Conservation (phyloP, 2,888 invertebrate species). For the Megamerina dolium region DNA sequence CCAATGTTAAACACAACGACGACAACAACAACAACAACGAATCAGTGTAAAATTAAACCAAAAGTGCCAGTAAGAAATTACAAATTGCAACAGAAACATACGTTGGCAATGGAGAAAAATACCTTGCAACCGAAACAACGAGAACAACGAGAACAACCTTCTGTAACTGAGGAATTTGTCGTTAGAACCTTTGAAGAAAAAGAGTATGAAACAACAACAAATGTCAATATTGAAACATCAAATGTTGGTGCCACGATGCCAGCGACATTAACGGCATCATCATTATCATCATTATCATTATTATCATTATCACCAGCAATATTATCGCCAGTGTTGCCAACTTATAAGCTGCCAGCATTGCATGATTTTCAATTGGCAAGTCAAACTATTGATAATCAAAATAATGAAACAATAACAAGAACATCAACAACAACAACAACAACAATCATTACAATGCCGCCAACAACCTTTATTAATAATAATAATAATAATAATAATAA, state of each 20-base stretch:
- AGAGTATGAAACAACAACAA: conserved; percentile 1
- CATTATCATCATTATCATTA: neutral
- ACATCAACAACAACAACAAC: conserved; percentile 9
- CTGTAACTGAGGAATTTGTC: too few species aligned
- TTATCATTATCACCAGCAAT: neutral
- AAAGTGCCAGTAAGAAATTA: conserved; percentile 13
- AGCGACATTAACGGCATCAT: neutral
- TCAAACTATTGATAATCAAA: neutral
- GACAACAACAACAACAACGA: neutral
- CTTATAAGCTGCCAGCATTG: conserved; percentile 1
- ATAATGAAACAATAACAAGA: conserved; percentile 1
- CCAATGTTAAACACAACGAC: conserved; percentile 1
- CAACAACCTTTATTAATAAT: too few species aligned
- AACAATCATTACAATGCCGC: neutral
- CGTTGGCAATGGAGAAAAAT: too few species aligned
- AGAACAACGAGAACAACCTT: too few species aligned
- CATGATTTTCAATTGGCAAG: conserved; percentile 10
- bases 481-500: too few species aligned
- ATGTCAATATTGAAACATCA: neutral
- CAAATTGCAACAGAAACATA: conserved; percentile 7
- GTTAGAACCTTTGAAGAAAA: too few species aligned
- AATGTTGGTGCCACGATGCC: too few species aligned
- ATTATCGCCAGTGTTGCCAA: neutral
- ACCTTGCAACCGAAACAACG: too few species aligned
- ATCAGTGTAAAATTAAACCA: neutral